Evolutionary conservation across 2,888 invertebrate genomes (phyloP).

Genomic region (Cheilosia soror): DNA sequence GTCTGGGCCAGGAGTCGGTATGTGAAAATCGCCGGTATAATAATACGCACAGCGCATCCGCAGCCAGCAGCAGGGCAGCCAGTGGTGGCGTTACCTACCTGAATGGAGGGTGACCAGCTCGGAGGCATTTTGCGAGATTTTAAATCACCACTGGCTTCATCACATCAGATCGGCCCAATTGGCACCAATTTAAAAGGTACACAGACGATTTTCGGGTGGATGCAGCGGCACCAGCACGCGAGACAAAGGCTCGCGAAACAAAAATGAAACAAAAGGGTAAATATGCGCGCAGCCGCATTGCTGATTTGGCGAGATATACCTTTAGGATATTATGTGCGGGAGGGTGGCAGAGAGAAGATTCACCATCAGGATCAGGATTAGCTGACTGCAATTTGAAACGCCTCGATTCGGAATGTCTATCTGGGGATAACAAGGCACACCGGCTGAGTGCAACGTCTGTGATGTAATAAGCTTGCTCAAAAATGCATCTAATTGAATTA

Average conservation of each 20-base stretch:
- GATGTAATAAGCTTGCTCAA: background rate
- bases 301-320: constrained; percentile 34
- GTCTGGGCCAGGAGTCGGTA: constrained; percentile 44
- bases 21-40: constrained; percentile 67
- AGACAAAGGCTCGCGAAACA: constrained; percentile 54
- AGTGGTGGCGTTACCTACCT: constrained; percentile 63
- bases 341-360: constrained; percentile 18
- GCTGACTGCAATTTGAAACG: constrained; percentile 59
- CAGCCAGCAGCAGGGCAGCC: constrained; percentile 9
- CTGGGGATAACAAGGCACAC: constrained; percentile 45
- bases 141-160: constrained; percentile 72
- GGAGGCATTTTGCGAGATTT: constrained; percentile 68
- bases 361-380: constrained; percentile 42
- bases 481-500: constrained; percentile 2
- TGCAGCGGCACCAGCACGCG: constrained; percentile 46
- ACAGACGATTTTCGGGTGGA: constrained; percentile 67
- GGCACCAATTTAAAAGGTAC: constrained; percentile 76
- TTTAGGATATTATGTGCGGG: constrained; percentile 9
- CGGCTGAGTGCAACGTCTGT: constrained; percentile 29
- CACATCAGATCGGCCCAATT: constrained; percentile 72
- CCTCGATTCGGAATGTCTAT: constrained; percentile 39
- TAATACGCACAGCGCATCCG: constrained; percentile 54
- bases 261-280: constrained; percentile 45
- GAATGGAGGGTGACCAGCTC: constrained; percentile 66
- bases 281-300: constrained; percentile 42